Evolutionary conservation across 2,113 vertebrate genomes (phyloP), one percentile per base, ranked within the genome.

Genomic region (Butorides virescens): DNA sequence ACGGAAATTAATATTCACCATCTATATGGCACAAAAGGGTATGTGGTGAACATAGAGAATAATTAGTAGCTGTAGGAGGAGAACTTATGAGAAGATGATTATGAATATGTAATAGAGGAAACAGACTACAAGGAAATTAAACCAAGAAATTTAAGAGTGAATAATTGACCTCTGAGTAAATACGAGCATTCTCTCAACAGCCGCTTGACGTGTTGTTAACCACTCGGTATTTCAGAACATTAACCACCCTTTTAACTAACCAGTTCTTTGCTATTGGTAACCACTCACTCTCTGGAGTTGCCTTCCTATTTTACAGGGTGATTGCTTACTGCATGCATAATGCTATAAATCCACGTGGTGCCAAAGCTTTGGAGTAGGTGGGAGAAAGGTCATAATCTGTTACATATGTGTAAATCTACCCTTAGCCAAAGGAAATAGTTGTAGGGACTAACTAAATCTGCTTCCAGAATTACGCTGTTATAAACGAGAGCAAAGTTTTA

Each of bases 151-250:
- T 94, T 90, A 95, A 74, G 89, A 91, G 88, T 91, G 88, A 97
- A 90, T 96, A 95, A 95, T 95, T 90, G 93, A 94, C 94, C 92
- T 92, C 86, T 75, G 94, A 92, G 86, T 95, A 95, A 95, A 95
- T 91, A 79, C 0, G 46, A 94, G 59, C 71, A 26, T 95, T 91
- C 74, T 94, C 67, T 92, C 84, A 88, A 56, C 76, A 93, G 86
- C 76, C 74, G 79, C 94, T 96, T 91, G 92, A 89, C 1, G 5
- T 89, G 50, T 49, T 93, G 76, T 87, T 93, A 97, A 86, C 91
- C 87, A 83, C 80, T 80, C 59, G 26, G 80, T 86, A 15, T 80
- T 93, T 95, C 78, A 95, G 94, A 92, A 34, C 67, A 77, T 94
- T 83, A 95, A 55, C 89, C 47, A 88, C 62, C 26, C 77, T 90